Base-by-base conservation (phyloP, 1,140 invertebrate genomes). In the Streblospio benedicti region DNA sequence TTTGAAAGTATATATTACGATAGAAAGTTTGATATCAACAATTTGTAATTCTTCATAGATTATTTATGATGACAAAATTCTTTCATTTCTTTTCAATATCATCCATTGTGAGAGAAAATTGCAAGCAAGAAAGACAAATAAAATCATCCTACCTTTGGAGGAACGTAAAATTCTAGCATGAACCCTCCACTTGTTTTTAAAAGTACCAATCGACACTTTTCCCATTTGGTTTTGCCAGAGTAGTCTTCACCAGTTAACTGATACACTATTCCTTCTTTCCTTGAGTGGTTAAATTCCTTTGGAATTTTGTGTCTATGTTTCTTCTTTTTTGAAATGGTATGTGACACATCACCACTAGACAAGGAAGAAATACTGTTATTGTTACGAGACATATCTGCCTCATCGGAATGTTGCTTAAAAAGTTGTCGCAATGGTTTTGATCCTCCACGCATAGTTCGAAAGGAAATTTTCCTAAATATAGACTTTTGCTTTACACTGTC, bases 131-230 rank as follows among this genome's bases (percentile, higher is more conserved):
- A n/a, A n/a, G n/a, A n/a, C n/a, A n/a, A n/a, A n/a, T n/a, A n/a
- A n/a, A n/a, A n/a, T n/a, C n/a, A n/a, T 54, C 69, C 66, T 71
- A 83, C 88, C 82, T 95, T 97, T 4, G 91, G 91, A 25, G 93
- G 93, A 18, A 90, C 89, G 78, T 94, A 97, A 80, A 97, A 95
- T 73, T 96, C 93, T 32, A 97, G 76, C 86, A 95, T 91, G 69
- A 92, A 93, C 32, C 91, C 92, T 27, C 89, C 90, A 43, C 88
- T 89, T 2, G 90, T 91, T 78, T 92, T 93, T 9, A 95, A 87
- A 35, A 97, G 76, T 0, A 88, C 87, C 52, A 97, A 76, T 64
- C 90, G 83, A 75, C 92, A 96, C 74, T 88, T 91, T 70, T 96
- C 91, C 93, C 93, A 97, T 74, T 92, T 92, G 47, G 92, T 89